Evolutionary conservation across 1,140 invertebrate species (phyloP), one percentile per base, ranked within the genome.

Genomic region (Cherax destructor): DNA sequence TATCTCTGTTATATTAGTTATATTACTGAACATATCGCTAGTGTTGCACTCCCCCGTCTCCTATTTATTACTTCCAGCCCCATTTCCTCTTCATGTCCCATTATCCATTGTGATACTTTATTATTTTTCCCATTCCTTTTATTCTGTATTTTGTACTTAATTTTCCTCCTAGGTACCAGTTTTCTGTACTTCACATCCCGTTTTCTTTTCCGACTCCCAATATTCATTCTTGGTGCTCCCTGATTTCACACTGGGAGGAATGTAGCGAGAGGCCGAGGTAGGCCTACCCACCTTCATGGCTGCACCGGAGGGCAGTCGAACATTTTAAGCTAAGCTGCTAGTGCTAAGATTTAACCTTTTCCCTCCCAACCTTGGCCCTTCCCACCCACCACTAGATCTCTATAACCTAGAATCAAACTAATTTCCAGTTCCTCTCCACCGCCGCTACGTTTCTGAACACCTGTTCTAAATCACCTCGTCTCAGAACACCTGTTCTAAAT

Each of bases 231-330:
- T 86, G 47, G 83, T 91, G 89, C 89, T 86, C 77, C 88, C 89
- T 91, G 89, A 91, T 85, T 91, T 91, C 89, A 91, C 89, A 79
- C 83, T 79, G 41, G 49, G 65, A 80, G 83, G 61, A 30, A 49
- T 89, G 18, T 65, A 41, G 30, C 30, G 30, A 41, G 30, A 41
- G 30, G 30, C 56, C 18, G 61, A 52, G 85, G 76, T 30, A 61
- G 49, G 52, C 56, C 56, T 59, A 21, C 59, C 49, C 9, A 18
- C 18, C 56, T 69, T 69, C 30, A 83, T 9, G 61, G 59, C 30
- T 52, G 11, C 52, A 65, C 18, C 59, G 41, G 49, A 69, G 59
- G 81, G 81, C 59, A 83, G 81, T 56, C 79, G 11, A 30, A 69
- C 81, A 83, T 56, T 24, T 56, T 24, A 4, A 65, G n/a, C 13